Evolutionary conservation across 2,797 vertebrate species (phyloP), one percentile per base, ranked within the genome.

Genomic region (Danio albolineatus): DNA sequence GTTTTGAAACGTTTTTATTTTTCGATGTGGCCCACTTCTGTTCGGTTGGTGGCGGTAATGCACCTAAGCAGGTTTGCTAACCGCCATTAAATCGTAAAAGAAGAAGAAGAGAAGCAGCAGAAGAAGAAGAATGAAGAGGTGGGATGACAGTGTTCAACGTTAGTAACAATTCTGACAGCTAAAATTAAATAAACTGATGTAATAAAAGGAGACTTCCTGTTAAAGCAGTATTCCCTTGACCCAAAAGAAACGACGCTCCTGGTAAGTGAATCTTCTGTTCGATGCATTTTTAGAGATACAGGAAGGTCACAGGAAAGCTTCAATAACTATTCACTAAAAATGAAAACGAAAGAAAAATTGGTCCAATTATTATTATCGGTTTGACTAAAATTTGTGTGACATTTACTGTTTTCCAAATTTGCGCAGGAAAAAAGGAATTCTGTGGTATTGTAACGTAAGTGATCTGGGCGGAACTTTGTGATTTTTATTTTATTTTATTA

Each of bases 251-350:
- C 43, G 13, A 49, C 36, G 56, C 12, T 51, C 71, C 13, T 17
- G 65, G 76, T 71, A 70, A 62, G 66, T 61, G 38, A 28, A 28
- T 28, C 3, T 10, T 28, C 14, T 17, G 44, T 49, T 41, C 61
- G 19, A 10, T 70, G 19, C 8, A 36, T n/a, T 38, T 53, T 28
- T 28, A 28, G 41, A 59, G 13, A 16, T 51, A 16, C 43, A 19
- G 46, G 56, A 78, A 78, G 76, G 76, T 78, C 76, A 78, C 21
- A 64, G 57, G 21, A 9, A 75, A 62, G 7, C 57, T 61, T 36
- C 43, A 53, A 36, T 49, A 17, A 49, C 59, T 64, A 16, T 75
- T 7, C 12, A 48, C 10, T 74, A 16, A 69, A 59, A 49, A 48
- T 41, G 19, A 65, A 54, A 71, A 61, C 14, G 59, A 61, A 46